These are phyloP conservation scores for Cinclus mexicanus DNA, from an alignment of 2,113 vertebrate genomes.

Conservation along the genomic window DNA sequence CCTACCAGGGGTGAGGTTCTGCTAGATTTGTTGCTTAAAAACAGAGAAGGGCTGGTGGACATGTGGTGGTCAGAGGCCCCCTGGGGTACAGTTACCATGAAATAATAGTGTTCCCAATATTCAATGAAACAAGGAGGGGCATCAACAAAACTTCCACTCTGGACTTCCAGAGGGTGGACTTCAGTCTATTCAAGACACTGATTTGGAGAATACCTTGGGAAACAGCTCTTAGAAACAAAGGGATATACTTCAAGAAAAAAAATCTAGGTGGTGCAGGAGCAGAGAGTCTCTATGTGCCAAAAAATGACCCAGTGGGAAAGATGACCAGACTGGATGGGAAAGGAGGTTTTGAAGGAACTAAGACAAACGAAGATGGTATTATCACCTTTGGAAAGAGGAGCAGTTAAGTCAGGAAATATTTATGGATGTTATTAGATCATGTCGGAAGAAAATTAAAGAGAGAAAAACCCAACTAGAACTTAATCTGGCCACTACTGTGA, in stretches of 20 bases:
- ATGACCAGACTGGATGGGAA: neutral
- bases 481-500: neutral
- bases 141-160: neutral
- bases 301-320: neutral
- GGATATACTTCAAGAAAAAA: neutral
- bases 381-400: too few relatives aligned
- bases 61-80: neutral
- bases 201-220: neutral
- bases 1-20: neutral
- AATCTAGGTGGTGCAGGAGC: neutral
- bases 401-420: neutral
- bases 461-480: neutral
- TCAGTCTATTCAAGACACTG: neutral
- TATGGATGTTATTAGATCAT: neutral
- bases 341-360: neutral
- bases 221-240: neutral
- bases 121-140: neutral
- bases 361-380: neutral
- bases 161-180: neutral
- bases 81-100: neutral
- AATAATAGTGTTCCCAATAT: neutral
- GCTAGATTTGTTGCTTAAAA: neutral
- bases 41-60: neutral
- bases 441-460: neutral
- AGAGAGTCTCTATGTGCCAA: neutral